Base-by-base conservation (phyloP, 2,797 vertebrate genomes). In the Sciurus carolinensis region DNA sequence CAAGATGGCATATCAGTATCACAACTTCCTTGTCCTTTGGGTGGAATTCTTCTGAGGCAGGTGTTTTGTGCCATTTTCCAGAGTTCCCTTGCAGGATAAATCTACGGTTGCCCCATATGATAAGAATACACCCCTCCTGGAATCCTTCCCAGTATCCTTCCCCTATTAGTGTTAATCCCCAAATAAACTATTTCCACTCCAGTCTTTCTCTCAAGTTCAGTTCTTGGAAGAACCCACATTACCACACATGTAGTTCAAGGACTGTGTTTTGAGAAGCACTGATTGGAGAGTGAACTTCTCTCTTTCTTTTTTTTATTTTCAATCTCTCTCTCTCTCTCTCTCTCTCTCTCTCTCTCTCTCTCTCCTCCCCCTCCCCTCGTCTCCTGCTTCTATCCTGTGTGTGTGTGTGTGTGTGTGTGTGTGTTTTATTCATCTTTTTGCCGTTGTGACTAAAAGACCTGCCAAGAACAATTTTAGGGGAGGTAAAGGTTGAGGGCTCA, bases 141-240 rank as follows among this genome's bases (percentile, higher is more conserved):
- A 47, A 47, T 47, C 20, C 42, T 66, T 15, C 4, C 14, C n/a
- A 26, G 71, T 26, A 3, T 59, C 47, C 7, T 30, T 50, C 47
- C 39, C 42, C 52, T 14, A 26, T 47, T 36, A 33, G 7, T 52
- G 69, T 73, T 89, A 28, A 44, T 59, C 82, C 75, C 57, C 85
- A 91, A 90, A 50, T 33, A 42, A 84, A 72, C 93, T 50, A 6
- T 84, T 73, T 91, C 79, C 59, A 11, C 67, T 79, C 36, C 4
- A 52, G 54, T 93, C 64, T 54, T 94, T 66, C 20, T 57, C 50
- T 86, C 91, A 69, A 75, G 39, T 20, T 87, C 92, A 93, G 67
- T 54, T 92, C 76, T 66, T 84, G 5, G 50, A 87, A 95, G 71
- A 93, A 91, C 22, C 47, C 62, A 18, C 3, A 72, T 24, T 71